These are phyloP conservation scores for Crotalus helleri DNA, from an alignment of 2,113 vertebrate genomes.

Conservation along the genomic window DNA sequence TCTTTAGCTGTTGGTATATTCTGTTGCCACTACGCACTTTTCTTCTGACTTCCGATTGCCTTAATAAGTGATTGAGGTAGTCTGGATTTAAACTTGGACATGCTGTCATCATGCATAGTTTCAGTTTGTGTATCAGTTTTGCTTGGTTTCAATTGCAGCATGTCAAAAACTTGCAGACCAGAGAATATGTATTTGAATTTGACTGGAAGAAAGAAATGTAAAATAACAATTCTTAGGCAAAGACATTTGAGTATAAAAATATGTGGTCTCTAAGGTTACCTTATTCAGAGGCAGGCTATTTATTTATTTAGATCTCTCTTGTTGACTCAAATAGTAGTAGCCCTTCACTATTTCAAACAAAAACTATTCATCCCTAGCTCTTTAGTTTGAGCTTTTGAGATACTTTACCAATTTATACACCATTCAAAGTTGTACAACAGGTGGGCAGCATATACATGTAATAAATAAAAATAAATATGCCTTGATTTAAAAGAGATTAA, in stretches of 20 bases:
- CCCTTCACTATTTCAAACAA: background rate
- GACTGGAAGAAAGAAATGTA: background rate
- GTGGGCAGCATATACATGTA: background rate
- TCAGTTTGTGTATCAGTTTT: background rate
- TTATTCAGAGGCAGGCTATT: background rate
- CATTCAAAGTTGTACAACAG: background rate
- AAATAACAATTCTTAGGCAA: background rate
- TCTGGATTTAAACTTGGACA: background rate
- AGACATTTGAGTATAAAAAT: background rate
- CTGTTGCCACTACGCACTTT: background rate
- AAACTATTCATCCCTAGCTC: background rate
- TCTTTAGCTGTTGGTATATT: background rate
- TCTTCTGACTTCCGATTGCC: background rate
- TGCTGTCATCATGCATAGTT: background rate
- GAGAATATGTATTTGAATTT: background rate
- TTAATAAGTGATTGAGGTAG: background rate
- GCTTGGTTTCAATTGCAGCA: background rate
- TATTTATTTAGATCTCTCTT: background rate
- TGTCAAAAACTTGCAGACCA: background rate
- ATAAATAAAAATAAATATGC: background rate
- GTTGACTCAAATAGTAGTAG: background rate
- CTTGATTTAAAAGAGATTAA: background rate
- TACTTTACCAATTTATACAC: background rate
- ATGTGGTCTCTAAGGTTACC: background rate
- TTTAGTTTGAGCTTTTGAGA: background rate